Evolutionary conservation across 2,113 vertebrate species (phyloP).

Genomic region (Carassius auratus): DNA sequence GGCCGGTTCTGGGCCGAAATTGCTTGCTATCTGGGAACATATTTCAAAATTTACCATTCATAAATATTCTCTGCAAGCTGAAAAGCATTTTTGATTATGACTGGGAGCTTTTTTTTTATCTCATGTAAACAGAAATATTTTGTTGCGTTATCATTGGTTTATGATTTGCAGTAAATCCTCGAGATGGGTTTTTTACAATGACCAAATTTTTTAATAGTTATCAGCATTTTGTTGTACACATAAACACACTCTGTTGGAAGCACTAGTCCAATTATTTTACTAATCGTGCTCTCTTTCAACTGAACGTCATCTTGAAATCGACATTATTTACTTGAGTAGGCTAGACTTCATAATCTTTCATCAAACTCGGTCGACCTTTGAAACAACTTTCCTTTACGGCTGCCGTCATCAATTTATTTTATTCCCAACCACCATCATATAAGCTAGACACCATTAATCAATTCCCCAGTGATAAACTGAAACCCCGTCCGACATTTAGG

Average conservation of each 20-base stretch:
- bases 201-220: neutral
- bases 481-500: neutral
- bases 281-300: neutral
- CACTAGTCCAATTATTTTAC: neutral
- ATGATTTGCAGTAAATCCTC: neutral
- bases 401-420: neutral
- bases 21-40: too few species aligned
- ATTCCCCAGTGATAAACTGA: neutral
- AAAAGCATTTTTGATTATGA: too few species aligned
- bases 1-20: too few species aligned
- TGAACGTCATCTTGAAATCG: neutral
- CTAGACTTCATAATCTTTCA: neutral
- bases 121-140: neutral
- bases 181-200: neutral
- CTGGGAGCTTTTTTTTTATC: too few species aligned
- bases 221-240: neutral
- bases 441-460: neutral
- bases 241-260: slow-evolving; percentile 3
- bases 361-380: neutral
- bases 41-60: too few species aligned
- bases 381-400: neutral
- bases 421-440: neutral
- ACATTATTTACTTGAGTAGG: neutral
- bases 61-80: too few species aligned
- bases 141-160: neutral